phyloP scores from a whole-genome alignment of 2,797 vertebrate genomes.

The Phrynocephalus vlangalii region DNA sequence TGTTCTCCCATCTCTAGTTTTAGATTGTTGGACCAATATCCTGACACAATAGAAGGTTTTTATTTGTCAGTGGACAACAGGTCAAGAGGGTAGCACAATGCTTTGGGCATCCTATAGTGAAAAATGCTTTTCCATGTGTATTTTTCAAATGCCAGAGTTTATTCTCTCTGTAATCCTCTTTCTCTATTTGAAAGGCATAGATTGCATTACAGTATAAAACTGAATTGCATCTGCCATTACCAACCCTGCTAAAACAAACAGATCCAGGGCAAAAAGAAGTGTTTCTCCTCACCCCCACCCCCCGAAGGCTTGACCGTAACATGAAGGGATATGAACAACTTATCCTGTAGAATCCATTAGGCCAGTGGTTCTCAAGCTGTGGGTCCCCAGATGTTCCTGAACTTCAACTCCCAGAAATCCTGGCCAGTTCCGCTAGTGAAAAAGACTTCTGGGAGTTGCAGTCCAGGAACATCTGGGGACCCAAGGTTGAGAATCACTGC shows the following conservation, averaged over 20 bases:
- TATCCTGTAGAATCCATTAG: constrained; percentile 10
- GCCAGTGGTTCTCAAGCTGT: too few species aligned
- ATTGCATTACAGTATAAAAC: constrained; percentile 16
- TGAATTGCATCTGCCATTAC: background rate
- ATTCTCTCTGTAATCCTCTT: background rate
- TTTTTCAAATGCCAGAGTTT: background rate
- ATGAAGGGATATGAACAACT: background rate
- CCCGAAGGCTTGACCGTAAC: background rate
- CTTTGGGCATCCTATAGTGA: background rate
- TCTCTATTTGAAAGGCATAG: background rate
- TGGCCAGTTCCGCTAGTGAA: too few species aligned
- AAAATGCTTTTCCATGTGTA: background rate
- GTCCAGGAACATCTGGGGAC: too few species aligned
- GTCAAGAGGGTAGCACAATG: background rate
- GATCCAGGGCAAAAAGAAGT: background rate
- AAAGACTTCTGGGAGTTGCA: too few species aligned
- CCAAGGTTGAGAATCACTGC: background rate
- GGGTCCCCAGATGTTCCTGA: too few species aligned
- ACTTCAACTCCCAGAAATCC: too few species aligned
- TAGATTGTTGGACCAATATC: background rate
- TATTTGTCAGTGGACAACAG: background rate
- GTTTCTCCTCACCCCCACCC: background rate
- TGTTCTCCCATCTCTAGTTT: background rate
- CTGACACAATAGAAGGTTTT: background rate
- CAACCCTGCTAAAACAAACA: background rate